Percentiles rank a stretch among this genome's conserved stretches.
Evolutionary conservation across 92 coral and sea anemone genomes (phyloP).

Genomic region (Epizoanthus fatuus): DNA sequence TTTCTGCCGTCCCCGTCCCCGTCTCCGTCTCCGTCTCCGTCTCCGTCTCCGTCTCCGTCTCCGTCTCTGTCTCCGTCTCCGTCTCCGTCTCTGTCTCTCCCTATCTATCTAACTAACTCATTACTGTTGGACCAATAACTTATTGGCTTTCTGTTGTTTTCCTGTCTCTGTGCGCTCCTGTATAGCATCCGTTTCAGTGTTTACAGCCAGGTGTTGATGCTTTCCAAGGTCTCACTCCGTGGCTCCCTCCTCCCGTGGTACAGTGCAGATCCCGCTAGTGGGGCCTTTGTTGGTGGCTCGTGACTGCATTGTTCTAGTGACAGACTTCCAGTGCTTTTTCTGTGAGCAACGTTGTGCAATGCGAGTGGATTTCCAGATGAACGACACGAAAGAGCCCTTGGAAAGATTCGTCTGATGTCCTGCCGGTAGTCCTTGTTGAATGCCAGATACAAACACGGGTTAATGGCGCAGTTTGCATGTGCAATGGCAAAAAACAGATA

Average conservation of each 20-base stretch:
- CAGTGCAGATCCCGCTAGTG: neutral
- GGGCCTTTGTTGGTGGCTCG: neutral
- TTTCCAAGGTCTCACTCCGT: conserved; percentile 5
- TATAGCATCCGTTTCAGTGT: too few relatives aligned
- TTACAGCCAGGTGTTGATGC: conserved; percentile 3
- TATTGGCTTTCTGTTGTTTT: too few relatives aligned
- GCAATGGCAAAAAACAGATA: conserved; percentile 7
- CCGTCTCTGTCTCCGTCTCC: too few relatives aligned
- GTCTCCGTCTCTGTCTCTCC: too few relatives aligned
- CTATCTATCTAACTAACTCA: too few relatives aligned
- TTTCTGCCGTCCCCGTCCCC: too few relatives aligned
- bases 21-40: too few relatives aligned
- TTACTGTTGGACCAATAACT: too few relatives aligned
- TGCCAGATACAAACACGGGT: conserved; percentile 26
- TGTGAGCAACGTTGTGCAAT: neutral
- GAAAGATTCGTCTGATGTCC: neutral
- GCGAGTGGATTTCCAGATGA: conserved; percentile 2
- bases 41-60: too few relatives aligned
- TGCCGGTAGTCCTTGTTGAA: conserved; percentile 28
- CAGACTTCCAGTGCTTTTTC: neutral
- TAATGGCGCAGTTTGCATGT: conserved; percentile 25
- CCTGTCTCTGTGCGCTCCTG: too few relatives aligned
- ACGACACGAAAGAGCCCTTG: neutral
- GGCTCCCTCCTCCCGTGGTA: neutral
- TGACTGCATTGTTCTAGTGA: neutral